These are phyloP conservation scores for Drosophila bocqueti DNA, from an alignment of 1,140 invertebrate genomes.

Conservation along the genomic window DNA sequence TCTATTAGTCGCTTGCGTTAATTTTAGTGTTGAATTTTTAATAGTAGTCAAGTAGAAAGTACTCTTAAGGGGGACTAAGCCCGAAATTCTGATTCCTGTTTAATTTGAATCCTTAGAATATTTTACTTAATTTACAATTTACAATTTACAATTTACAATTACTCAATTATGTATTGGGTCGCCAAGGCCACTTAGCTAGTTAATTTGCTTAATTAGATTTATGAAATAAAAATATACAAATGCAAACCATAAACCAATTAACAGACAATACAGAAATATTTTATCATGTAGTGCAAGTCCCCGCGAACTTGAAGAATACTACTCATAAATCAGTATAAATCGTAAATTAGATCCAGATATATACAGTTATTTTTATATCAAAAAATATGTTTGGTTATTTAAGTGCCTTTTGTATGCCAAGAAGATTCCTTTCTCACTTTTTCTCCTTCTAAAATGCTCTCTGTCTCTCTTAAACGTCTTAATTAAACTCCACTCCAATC, in stretches of 20 bases:
- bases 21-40: constrained; percentile 29
- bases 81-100: constrained; percentile 26
- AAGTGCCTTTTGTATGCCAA: constrained; percentile 69
- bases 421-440: constrained; percentile 21
- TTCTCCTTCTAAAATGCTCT: constrained; percentile 1
- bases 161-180: constrained; percentile 40
- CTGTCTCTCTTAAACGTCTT: not conserved
- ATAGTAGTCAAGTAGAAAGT: constrained; percentile 30
- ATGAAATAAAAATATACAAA: constrained; percentile 46
- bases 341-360: constrained; percentile 29
- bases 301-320: constrained; percentile 22
- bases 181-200: constrained; percentile 51
- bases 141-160: constrained; percentile 23
- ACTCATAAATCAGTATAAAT: constrained; percentile 28
- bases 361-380: constrained; percentile 46
- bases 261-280: constrained; percentile 72
- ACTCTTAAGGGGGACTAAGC: constrained; percentile 21
- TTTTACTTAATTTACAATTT: constrained; percentile 21
- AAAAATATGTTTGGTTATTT: constrained; percentile 60
- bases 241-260: constrained; percentile 67
- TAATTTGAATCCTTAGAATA: constrained; percentile 32
- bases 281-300: constrained; percentile 46
- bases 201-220: constrained; percentile 72
- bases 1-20: constrained; percentile 35
- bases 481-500: not conserved